phyloP scores from a whole-genome alignment of 2,113 vertebrate genomes.

The Chamaetylas fuelleborni region DNA sequence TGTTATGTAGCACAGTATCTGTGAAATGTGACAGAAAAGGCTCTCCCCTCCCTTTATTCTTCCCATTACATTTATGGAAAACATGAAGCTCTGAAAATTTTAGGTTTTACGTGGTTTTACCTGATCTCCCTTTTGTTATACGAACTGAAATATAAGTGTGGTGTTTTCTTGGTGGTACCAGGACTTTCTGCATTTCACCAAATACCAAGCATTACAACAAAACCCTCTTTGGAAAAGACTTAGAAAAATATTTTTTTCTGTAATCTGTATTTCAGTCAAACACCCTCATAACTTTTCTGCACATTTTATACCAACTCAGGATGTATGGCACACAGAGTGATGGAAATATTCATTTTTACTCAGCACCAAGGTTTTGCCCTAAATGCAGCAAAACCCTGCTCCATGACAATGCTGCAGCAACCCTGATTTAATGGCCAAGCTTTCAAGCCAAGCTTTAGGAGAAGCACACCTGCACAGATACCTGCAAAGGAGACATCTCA shows the following conservation, averaged over 20 bases:
- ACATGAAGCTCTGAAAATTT: not conserved
- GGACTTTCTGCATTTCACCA: not conserved
- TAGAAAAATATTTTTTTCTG: not conserved
- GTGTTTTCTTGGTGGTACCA: not conserved
- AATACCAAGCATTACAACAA: not conserved
- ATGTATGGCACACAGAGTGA: not conserved
- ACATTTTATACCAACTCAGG: not conserved
- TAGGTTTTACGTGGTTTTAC: not conserved
- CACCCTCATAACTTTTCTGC: not conserved
- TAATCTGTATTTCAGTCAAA: not conserved
- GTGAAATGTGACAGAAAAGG: not conserved
- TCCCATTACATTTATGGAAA: not conserved
- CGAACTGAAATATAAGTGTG: rapidly evolving
- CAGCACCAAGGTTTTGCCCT: not conserved
- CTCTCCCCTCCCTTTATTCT: not conserved
- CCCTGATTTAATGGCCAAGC: not conserved
- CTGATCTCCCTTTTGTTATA: not conserved
- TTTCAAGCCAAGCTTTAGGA: not conserved
- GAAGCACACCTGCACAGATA: not conserved
- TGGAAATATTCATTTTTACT: not conserved
- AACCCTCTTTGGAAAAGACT: not conserved
- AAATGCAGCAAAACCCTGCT: not conserved
- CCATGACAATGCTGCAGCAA: not conserved
- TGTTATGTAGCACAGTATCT: not conserved
- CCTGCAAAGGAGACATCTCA: not conserved